Conservation (phyloP, 2,113 vertebrate genomes). For the Piaya cayana region DNA sequence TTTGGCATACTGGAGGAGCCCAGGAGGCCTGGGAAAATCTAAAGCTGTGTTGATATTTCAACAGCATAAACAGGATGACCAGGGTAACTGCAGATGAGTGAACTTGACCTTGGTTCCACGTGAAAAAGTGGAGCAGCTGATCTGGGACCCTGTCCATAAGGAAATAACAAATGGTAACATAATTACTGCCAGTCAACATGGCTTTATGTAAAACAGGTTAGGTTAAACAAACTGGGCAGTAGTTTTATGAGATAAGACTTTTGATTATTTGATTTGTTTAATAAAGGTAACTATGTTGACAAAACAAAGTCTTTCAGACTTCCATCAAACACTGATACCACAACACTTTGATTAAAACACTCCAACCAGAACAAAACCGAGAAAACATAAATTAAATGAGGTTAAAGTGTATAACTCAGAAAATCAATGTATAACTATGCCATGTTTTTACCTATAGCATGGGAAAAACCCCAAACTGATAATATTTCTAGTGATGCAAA, state of each 20-base stretch:
- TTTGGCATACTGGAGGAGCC: background rate
- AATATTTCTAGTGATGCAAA: background rate
- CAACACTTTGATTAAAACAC: background rate
- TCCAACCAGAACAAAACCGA: background rate
- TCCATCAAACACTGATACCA: background rate
- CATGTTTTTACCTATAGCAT: too few relatives aligned
- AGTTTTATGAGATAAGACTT: constrained; percentile 12
- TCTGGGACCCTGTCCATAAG: background rate
- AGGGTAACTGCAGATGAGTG: constrained; percentile 13
- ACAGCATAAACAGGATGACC: constrained; percentile 10
- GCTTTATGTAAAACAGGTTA: constrained; percentile 35
- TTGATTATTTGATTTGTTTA: constrained; percentile 21
- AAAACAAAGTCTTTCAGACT: constrained; percentile 17
- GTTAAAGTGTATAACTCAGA: background rate
- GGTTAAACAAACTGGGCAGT: constrained; percentile 18
- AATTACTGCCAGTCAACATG: constrained; percentile 5
- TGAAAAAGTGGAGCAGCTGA: constrained; percentile 52
- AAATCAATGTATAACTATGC: background rate
- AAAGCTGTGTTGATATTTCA: background rate
- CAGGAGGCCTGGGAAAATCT: constrained; percentile 1
- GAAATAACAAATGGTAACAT: constrained; percentile 37
- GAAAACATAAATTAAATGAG: background rate
- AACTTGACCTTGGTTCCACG: background rate
- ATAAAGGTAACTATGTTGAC: constrained; percentile 33
- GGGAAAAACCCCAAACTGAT: background rate